Base-by-base conservation (phyloP, 2,113 vertebrate genomes). In the Fulmarus glacialis region DNA sequence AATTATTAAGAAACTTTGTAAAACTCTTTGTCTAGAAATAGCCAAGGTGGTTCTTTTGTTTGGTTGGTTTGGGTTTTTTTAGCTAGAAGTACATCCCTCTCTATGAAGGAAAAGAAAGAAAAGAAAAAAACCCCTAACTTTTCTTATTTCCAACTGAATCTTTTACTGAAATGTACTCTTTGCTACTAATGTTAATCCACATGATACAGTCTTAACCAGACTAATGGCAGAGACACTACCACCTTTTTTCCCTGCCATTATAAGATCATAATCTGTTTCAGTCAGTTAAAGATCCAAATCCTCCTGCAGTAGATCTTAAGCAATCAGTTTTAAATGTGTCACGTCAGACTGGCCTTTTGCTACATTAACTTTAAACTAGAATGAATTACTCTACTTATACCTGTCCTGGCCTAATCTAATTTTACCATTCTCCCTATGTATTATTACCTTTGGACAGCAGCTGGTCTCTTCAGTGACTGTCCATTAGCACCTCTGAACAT, bases 1-100 rank as follows among this genome's bases (percentile, higher is more conserved):
- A 38, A 52, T 63, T 68, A 8, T 77, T 77, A 8, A 21, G 26
- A 40, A 63, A 47, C 19, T 43, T 77, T 29, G 3, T 7, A 52
- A 79, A 90, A 24, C 3, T 52, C 15, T 55, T 60, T 15, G 1
- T 19, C 34, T 40, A 48, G 24, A 93, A 93, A 48, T 36, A 21
- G 3, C 1, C 13, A 67, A 38, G 15, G 5, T 18, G 1, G 2
- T 0, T 23, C 4, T 8, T 52, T 42, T 8, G 2, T 1, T 38
- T 59, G 5, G 0, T 10, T 32, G 15, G 4, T 5, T 12, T 45
- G 3, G 3, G 4, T 32, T 53, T 55, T 58, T 68, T 67, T 50
- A 19, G 4, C 2, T 40, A 56, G 32, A 88, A 52, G 3, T 52
- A 15, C 12, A 82, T 53, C 11, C 5, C 2, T 12, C 13, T 66